Evolutionary conservation across 2,797 vertebrate genomes (phyloP).

Genomic region (Schizopygopsis malacanthus): DNA sequence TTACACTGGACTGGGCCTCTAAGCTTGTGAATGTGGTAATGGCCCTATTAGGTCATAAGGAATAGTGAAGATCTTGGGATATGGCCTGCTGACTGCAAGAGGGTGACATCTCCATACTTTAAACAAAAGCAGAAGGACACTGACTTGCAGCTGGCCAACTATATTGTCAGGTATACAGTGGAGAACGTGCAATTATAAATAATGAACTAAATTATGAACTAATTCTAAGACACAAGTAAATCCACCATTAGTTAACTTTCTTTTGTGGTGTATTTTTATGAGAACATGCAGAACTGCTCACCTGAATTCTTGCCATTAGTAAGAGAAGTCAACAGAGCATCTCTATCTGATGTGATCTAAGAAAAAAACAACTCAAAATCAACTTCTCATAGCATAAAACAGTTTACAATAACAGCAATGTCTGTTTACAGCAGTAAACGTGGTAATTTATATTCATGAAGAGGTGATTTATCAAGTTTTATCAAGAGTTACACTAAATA

Average conservation of each 20-base stretch:
- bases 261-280: background rate
- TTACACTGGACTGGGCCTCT: constrained; percentile 11
- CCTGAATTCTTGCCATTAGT: constrained; percentile 48
- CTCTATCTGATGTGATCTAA: constrained; percentile 30
- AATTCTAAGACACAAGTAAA: background rate
- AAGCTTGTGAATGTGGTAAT: constrained; percentile 35
- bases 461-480: no score
- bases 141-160: constrained; percentile 1
- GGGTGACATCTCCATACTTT: constrained; percentile 43
- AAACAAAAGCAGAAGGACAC: constrained; percentile 33
- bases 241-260: background rate
- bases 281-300: constrained; percentile 13
- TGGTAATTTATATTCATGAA: background rate
- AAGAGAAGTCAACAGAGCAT: constrained; percentile 25
- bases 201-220: background rate
- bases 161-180: background rate
- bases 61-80: constrained; percentile 53
- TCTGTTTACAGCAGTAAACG: background rate
- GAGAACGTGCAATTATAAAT: background rate
- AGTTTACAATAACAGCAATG: background rate
- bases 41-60: constrained; percentile 66
- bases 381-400: background rate
- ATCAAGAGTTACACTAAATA: no score
- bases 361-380: background rate
- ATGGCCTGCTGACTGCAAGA: constrained; percentile 41